Conservation (phyloP, 1,140 invertebrate species). For the Anoplolepis gracilipes region DNA sequence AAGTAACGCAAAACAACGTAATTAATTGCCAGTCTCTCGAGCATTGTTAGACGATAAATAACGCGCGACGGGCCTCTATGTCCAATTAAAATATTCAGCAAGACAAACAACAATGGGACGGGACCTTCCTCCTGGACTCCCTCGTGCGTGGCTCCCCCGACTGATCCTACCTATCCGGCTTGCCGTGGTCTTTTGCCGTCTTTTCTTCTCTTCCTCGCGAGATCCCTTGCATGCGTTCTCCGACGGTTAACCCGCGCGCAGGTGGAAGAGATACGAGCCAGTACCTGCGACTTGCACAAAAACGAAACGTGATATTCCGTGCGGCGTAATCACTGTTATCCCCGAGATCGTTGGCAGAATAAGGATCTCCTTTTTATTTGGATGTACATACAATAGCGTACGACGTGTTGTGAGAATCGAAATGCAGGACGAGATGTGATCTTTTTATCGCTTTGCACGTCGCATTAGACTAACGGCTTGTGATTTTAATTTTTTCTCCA, state of each 20-base stretch:
- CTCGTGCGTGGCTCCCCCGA: conserved; percentile 39
- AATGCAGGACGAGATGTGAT: background rate
- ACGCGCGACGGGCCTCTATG: conserved; percentile 75
- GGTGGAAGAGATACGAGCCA: conserved; percentile 57
- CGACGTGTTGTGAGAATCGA: background rate
- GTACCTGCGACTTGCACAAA: conserved; percentile 47
- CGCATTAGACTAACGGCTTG: background rate
- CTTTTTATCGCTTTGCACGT: background rate
- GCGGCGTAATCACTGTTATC: conserved; percentile 54
- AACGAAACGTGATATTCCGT: conserved; percentile 55
- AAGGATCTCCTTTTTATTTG: conserved; percentile 33
- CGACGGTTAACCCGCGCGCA: conserved; percentile 41
- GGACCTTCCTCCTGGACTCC: conserved; percentile 64
- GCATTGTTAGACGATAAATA: conserved; percentile 86
- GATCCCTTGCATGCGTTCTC: conserved; percentile 10
- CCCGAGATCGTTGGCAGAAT: background rate
- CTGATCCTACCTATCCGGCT: conserved; percentile 57
- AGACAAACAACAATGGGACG: conserved; percentile 85
- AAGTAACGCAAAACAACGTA: conserved; percentile 85
- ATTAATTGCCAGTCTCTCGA: conserved; percentile 85
- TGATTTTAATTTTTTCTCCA: background rate
- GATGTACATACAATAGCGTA: conserved; percentile 22
- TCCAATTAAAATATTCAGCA: conserved; percentile 86
- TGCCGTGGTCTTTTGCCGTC: conserved; percentile 27
- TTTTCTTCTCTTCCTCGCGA: conserved; percentile 47